Conservation (phyloP, 2,113 vertebrate genomes). For the Puffinus mauretanicus region DNA sequence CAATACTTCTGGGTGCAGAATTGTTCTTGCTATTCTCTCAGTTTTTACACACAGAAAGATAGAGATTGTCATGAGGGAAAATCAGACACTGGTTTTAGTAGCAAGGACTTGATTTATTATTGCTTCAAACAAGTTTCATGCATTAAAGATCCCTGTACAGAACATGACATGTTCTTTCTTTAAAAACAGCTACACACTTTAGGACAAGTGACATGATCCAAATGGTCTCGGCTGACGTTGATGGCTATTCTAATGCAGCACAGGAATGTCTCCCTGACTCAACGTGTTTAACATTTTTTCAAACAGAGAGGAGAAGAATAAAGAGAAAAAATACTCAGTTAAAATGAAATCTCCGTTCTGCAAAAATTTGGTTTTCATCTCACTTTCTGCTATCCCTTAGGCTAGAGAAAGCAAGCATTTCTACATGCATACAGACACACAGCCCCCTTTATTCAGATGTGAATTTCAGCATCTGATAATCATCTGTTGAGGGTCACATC, state of each 20-base stretch:
- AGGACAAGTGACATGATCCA: constrained; percentile 72
- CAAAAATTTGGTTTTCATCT: constrained; percentile 30
- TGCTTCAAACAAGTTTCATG: constrained; percentile 73
- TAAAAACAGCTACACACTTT: constrained; percentile 65
- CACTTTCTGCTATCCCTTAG: background rate
- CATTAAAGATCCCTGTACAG: constrained; percentile 69
- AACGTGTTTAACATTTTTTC: constrained; percentile 19
- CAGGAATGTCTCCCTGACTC: constrained; percentile 40
- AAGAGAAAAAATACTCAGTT: background rate
- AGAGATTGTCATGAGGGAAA: constrained; percentile 39
- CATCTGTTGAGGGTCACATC: background rate
- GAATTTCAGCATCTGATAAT: constrained; percentile 25
- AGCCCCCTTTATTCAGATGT: background rate
- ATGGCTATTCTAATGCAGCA: constrained; percentile 68
- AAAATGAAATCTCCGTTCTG: constrained; percentile 1
- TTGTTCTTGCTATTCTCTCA: constrained; percentile 19
- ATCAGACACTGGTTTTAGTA: constrained; percentile 63
- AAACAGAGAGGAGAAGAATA: constrained; percentile 7
- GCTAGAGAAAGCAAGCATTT: constrained; percentile 10
- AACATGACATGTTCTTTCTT: constrained; percentile 70
- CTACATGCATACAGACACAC: background rate
- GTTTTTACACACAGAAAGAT: background rate
- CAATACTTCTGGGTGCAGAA: background rate
- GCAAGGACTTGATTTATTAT: constrained; percentile 71
- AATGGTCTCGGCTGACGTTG: constrained; percentile 64